Evolutionary conservation across 2,113 vertebrate genomes (phyloP).

Genomic region (Otolemur garnettii): DNA sequence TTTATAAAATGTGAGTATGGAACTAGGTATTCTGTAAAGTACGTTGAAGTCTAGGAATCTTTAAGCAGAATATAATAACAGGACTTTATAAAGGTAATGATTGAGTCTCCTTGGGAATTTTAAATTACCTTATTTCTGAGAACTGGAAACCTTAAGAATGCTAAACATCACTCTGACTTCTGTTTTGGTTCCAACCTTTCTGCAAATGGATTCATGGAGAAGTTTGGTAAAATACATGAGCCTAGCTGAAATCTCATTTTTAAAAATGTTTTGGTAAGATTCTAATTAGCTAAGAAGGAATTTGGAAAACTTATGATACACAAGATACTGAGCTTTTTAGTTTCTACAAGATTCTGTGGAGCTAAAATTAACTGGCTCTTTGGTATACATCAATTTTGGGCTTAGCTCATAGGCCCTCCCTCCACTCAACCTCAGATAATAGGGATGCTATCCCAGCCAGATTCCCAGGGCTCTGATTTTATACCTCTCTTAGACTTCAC

Average conservation of each 20-base stretch:
- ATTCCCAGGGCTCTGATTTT: background rate
- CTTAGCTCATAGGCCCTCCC: background rate
- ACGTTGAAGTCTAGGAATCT: background rate
- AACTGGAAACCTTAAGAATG: background rate
- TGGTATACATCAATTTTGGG: background rate
- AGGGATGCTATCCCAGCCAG: background rate
- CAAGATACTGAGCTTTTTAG: background rate
- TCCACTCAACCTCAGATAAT: background rate
- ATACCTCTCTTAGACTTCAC: background rate
- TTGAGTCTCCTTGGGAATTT: background rate
- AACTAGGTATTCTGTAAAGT: background rate
- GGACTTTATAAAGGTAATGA: background rate
- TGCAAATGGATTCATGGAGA: background rate
- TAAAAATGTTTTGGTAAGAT: background rate
- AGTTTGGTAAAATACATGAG: constrained; percentile 8
- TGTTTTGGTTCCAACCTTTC: background rate
- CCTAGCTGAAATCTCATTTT: constrained; percentile 16
- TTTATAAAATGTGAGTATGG: background rate
- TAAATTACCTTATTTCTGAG: constrained; percentile 22
- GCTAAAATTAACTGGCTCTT: background rate
- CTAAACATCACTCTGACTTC: background rate
- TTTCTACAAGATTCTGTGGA: background rate
- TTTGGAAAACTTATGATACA: background rate
- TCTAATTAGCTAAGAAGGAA: background rate
- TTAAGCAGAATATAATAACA: background rate